Percentiles rank a stretch among this genome's conserved stretches.
phyloP scores from a whole-genome alignment of 1,140 invertebrate species.

The Megalonaias nervosa region DNA sequence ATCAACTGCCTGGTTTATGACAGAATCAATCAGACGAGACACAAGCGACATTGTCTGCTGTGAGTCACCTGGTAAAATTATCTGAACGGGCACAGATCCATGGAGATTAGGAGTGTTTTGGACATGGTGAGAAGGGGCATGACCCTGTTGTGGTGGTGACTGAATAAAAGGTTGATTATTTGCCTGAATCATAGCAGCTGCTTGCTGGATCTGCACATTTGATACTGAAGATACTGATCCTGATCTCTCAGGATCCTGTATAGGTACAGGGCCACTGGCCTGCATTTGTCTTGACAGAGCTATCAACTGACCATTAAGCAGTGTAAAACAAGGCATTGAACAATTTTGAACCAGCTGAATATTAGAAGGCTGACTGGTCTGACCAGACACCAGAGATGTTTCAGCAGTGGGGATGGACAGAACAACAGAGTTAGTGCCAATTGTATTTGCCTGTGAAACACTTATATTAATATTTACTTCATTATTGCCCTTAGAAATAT shows the following conservation, averaged over 20 bases:
- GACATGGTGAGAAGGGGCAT: not conserved
- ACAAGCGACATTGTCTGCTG: conserved; percentile 28
- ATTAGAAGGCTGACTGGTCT: conserved; percentile 17
- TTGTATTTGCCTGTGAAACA: not conserved
- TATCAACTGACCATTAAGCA: conserved; percentile 32
- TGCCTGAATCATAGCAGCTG: not conserved
- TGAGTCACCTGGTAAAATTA: conserved; percentile 34
- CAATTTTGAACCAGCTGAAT: conserved; percentile 30
- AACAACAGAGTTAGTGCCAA: not conserved
- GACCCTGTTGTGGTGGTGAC: not conserved
- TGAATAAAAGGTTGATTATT: not conserved
- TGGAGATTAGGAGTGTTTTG: conserved; percentile 5
- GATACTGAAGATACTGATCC: not conserved
- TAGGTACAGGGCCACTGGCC: not conserved
- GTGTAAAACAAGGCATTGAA: conserved; percentile 22
- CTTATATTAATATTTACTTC: not conserved
- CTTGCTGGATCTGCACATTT: not conserved
- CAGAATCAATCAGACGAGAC: conserved; percentile 29
- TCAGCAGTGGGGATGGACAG: not conserved
- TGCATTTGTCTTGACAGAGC: conserved; percentile 25
- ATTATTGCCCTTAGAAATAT: conserved; percentile 4
- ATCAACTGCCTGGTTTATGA: conserved; percentile 6
- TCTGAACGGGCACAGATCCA: conserved; percentile 31
- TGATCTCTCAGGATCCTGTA: not conserved
- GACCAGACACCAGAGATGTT: conserved; percentile 3